Evolutionary conservation across 2,113 vertebrate genomes (phyloP).

Genomic region (Ptychochromis oligacanthus): DNA sequence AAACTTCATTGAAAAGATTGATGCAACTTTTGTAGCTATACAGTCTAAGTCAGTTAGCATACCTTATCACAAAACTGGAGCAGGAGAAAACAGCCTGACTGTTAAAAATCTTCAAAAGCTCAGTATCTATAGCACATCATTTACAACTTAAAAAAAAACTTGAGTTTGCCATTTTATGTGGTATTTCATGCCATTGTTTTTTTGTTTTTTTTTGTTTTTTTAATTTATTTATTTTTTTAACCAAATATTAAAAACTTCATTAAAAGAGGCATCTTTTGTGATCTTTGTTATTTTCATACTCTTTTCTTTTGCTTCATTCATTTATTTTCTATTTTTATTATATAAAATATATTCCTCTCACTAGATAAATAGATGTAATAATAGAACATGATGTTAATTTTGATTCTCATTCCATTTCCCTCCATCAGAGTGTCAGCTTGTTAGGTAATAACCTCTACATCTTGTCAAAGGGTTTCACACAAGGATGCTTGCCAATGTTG

Average conservation of each 20-base stretch:
- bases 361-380: slow-evolving; percentile 3
- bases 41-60: not conserved
- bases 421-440: slow-evolving; percentile 29
- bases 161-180: not conserved
- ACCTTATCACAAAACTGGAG: not conserved
- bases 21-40: not conserved
- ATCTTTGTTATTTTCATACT: not conserved
- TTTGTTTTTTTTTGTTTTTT: too few species aligned
- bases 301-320: not conserved
- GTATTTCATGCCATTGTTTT: not conserved
- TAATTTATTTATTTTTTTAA: not conserved
- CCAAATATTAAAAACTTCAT: too few species aligned
- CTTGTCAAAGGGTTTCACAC: slow-evolving; percentile 35
- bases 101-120: slow-evolving; percentile 1
- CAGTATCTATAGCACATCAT: not conserved
- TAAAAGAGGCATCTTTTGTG: not conserved
- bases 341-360: not conserved
- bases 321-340: not conserved
- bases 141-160: not conserved
- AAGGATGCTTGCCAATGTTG: slow-evolving; percentile 50
- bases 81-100: not conserved
- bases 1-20: not conserved
- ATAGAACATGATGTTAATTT: slow-evolving; percentile 3
- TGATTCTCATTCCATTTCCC: not conserved
- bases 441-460: slow-evolving; percentile 45